phyloP scores from a whole-genome alignment of 35 echinoderm and acorn worm genomes.

The Ophioderma brevispina region DNA sequence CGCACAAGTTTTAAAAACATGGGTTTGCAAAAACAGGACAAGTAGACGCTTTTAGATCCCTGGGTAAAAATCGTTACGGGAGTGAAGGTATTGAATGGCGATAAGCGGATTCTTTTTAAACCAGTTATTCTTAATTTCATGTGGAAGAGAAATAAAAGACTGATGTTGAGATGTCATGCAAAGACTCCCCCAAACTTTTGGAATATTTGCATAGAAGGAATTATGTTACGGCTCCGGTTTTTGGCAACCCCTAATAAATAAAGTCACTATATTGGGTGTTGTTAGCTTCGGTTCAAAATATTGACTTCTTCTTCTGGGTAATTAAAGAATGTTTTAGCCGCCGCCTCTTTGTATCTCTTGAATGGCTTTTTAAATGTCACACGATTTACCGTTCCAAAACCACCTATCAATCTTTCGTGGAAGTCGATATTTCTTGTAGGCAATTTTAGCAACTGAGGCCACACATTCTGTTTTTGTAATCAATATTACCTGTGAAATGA shows the following conservation, averaged over 20 bases:
- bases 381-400: no score
- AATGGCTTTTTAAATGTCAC: not conserved
- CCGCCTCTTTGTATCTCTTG: not conserved
- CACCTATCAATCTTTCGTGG: not conserved
- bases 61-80: not conserved
- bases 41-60: not conserved
- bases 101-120: not conserved
- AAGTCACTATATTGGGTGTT: not conserved
- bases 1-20: not conserved
- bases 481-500: no score
- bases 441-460: no score
- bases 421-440: not conserved
- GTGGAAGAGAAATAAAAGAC: not conserved
- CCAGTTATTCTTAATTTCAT: not conserved
- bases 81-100: not conserved
- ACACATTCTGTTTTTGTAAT: no score
- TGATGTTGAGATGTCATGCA: not conserved
- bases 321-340: not conserved
- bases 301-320: not conserved
- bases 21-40: not conserved
- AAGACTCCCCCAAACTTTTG: no score
- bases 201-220: no score
- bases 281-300: not conserved
- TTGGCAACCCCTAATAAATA: not conserved
- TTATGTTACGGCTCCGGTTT: not conserved